phyloP scores from a whole-genome alignment of 2,797 vertebrate genomes.

The Xenops minutus region DNA sequence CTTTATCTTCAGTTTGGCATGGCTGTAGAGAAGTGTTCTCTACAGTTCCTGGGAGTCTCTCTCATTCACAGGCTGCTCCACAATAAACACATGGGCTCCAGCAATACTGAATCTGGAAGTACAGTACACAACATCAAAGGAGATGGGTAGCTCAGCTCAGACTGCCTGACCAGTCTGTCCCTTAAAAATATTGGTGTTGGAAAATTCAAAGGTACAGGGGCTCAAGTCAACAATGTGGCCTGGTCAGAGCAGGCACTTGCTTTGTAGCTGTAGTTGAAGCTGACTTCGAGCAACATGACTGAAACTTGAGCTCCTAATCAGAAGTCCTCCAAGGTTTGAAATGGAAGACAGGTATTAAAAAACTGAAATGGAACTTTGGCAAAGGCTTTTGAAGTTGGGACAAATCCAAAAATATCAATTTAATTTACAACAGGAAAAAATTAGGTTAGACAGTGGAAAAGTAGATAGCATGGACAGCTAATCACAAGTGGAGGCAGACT shows the following conservation, averaged over 20 bases:
- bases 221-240: background rate
- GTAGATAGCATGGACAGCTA: background rate
- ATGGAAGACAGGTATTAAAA: background rate
- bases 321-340: conserved; percentile 1
- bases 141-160: background rate
- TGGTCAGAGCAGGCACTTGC: background rate
- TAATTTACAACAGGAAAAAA: conserved; percentile 28
- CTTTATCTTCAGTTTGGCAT: background rate
- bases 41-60: background rate
- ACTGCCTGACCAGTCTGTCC: background rate
- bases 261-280: background rate
- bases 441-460: background rate
- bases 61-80: background rate
- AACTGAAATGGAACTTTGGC: background rate
- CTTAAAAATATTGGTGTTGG: background rate
- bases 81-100: background rate
- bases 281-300: background rate
- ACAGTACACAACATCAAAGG: background rate
- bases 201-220: background rate
- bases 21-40: background rate
- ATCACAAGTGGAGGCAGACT: background rate
- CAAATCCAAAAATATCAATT: conserved; percentile 14
- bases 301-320: background rate
- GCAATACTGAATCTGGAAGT: background rate
- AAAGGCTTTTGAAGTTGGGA: conserved; percentile 7